These are phyloP conservation scores for Bibio marci DNA, from an alignment of 2,888 invertebrate species.

Conservation along the genomic window DNA sequence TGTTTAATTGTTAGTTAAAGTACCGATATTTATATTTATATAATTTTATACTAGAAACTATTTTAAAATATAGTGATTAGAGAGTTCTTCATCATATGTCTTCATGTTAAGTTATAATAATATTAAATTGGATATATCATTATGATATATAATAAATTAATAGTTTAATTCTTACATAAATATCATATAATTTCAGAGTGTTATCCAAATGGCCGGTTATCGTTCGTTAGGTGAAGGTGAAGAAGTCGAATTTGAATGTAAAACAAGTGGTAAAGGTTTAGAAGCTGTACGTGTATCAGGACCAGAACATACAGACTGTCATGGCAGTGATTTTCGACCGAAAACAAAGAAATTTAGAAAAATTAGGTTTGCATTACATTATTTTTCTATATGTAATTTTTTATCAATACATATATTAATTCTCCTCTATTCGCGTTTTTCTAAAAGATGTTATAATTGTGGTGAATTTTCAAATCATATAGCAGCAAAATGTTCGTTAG, in stretches of 20 bases:
- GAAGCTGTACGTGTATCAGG: conserved; percentile 79
- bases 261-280: conserved; percentile 66
- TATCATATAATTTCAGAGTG: conserved; percentile 42
- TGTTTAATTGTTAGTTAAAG: too few species aligned
- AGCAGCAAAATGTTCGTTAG: conserved; percentile 74
- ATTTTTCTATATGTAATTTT: not conserved
- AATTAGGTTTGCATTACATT: conserved; percentile 48
- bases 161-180: too few species aligned
- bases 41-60: too few species aligned
- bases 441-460: conserved; percentile 73
- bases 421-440: conserved; percentile 6
- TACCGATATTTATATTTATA: too few species aligned
- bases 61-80: too few species aligned
- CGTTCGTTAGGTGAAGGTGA: conserved; percentile 72
- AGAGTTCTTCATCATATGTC: too few species aligned
- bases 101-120: too few species aligned
- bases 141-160: not conserved
- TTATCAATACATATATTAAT: not conserved
- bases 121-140: not conserved
- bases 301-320: conserved; percentile 56
- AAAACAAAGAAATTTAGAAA: conserved; percentile 69
- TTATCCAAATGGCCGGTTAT: conserved; percentile 81
- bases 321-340: conserved; percentile 67
- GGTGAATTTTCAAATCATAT: conserved; percentile 87
- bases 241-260: conserved; percentile 73